Base-by-base conservation (phyloP, 2,888 invertebrate species). In the Pantelozetes paolii region DNA sequence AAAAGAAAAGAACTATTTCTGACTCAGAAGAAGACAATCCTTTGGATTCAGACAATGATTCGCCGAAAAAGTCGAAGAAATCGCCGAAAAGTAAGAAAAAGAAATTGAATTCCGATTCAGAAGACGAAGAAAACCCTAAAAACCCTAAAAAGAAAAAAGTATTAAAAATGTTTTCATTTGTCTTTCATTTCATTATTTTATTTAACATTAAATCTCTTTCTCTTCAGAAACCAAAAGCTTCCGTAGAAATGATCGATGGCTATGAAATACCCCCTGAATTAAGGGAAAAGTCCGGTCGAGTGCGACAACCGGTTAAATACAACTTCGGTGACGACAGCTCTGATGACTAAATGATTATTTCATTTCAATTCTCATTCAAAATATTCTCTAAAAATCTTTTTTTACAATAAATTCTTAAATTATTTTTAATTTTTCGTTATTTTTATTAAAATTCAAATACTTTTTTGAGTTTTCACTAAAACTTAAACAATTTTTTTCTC, bases 231-330 rank as follows among this genome's bases (percentile, higher is more conserved):
- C 73, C 77, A 26, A 78, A 77, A 45, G 36, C 48, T 2, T 30
- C 70, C 1, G 64, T 70, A 23, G 69, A 40, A 23, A 30, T 23
- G 42, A 64, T 64, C 18, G 73, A 73, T 28, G 73, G 69, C 20
- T 30, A 30, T 26, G 73, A 73, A 42, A 50, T 73, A 26, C 73
- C 73, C 5, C 73, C 73, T 8, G 73, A 73, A 40, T 69, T 73
- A 45, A 81, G 82, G 15, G 81, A 82, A 72, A 82, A 83, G 0
- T 83, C 82, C 1, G 85, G 86, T 0, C 83, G 88, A 28, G 82
- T 84, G 1, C 82, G 84, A 50, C 83, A 84, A 74, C 82, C 84
- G 11, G 81, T 85, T 54, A 84, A 83, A 67, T 86, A 85, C 77
- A 83, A 82, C 62, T 81, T 84, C 74, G 83, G 81, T 54, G 84